Base-by-base conservation (phyloP, 2,797 vertebrate species). In the Alosa sapidissima region DNA sequence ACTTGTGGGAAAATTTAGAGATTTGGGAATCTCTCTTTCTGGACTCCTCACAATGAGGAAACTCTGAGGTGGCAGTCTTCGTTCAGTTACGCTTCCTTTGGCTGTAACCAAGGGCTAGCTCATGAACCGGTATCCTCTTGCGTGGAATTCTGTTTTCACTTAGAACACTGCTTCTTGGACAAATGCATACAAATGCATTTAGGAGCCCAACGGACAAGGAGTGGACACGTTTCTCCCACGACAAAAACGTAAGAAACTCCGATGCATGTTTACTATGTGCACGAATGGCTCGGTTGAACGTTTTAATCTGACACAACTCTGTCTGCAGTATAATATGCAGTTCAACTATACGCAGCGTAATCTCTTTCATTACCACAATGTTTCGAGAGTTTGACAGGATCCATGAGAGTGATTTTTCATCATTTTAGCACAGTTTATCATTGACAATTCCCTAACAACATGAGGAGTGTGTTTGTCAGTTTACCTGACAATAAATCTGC, bases 141-240 rank as follows among this genome's bases (percentile, higher is more conserved):
- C 93, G 94, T 88, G 93, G 94, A 94, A 96, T 97, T 97, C 96
- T 95, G 94, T 95, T 98, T 98, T 97, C 96, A 95, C 94, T 95
- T 95, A 96, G 97, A 96, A 91, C 96, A 95, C 95, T 95, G 97
- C 96, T 97, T 97, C 96, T 94, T 92, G 98, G 97, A 97, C 98
- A 97, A 95, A 99, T 99, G 98, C 97, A 98, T 95, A 98, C 98
- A 99, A 98, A 99, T 99, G 98, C 96, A 98, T 98, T 99, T 98
- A 96, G 97, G 97, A 97, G 96, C 96, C 95, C 96, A 97, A 97
- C 96, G 98, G 97, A 98, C 96, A 96, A 97, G 97, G 97, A 96
- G 96, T 97, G 98, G 97, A 98, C 95, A 95, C 95, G 93, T 96
- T 96, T 97, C 94, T 94, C 94, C 96, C 93, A 94, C 96, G 89